Evolutionary conservation across 2,797 vertebrate genomes (phyloP).

Genomic region (Ara ararauna): DNA sequence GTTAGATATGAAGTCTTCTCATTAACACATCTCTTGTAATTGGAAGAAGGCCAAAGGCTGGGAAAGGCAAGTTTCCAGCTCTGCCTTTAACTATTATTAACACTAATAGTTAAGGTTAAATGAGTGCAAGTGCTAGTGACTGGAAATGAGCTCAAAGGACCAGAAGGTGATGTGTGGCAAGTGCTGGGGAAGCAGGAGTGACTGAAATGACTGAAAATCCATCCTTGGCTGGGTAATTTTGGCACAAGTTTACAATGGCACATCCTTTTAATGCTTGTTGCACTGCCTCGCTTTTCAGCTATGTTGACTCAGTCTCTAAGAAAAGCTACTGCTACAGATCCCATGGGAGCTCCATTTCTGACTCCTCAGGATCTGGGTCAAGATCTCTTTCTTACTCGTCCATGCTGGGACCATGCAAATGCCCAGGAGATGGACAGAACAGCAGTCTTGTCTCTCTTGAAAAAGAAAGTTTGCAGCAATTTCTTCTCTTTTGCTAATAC

Average conservation of each 20-base stretch:
- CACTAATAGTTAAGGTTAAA: background rate
- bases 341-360: background rate
- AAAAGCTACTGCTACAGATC: conserved; percentile 27
- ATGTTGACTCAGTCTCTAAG: background rate
- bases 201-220: background rate
- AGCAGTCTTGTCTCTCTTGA: background rate
- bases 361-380: background rate
- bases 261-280: background rate
- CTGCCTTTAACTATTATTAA: background rate
- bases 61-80: conserved; percentile 29
- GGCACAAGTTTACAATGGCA: background rate
- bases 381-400: background rate
- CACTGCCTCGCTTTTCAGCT: background rate
- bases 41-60: conserved; percentile 45
- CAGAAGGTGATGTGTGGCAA: background rate
- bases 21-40: conserved; percentile 31
- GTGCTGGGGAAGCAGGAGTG: background rate
- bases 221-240: background rate
- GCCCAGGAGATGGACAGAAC: background rate
- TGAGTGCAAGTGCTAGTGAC: background rate
- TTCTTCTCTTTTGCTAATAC: background rate
- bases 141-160: background rate
- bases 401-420: fast-evolving
- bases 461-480: background rate
- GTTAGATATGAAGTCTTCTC: conserved; percentile 46